These are phyloP conservation scores for Esox masquinongy DNA, from an alignment of 2,797 vertebrate species.

Conservation along the genomic window DNA sequence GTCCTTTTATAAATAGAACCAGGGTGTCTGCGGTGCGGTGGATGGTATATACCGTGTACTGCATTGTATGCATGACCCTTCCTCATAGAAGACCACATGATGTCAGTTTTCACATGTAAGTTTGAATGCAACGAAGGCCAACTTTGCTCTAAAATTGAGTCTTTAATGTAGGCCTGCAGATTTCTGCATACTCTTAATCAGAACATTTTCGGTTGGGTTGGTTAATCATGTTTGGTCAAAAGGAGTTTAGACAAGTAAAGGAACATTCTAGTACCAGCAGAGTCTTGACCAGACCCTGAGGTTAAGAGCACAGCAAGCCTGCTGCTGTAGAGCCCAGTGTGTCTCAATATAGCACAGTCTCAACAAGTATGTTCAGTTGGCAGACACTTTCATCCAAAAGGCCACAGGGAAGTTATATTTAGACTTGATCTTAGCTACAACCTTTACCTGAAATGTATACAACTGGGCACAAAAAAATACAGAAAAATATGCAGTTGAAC, in stretches of 20 bases:
- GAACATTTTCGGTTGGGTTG: background rate
- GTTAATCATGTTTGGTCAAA: background rate
- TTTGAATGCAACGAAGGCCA: background rate
- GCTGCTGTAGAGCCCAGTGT: background rate
- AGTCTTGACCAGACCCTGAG: background rate
- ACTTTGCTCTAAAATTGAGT: background rate
- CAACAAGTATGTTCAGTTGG: no score
- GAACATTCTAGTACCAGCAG: background rate
- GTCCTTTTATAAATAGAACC: conserved; percentile 69
- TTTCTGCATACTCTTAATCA: background rate
- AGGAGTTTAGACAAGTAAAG: background rate
- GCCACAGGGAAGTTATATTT: background rate
- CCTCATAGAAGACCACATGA: conserved; percentile 31
- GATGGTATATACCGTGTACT: conserved; percentile 37
- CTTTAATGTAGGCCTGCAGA: background rate
- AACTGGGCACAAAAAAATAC: background rate
- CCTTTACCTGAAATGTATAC: background rate
- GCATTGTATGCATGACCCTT: conserved; percentile 30
- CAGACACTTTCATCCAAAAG: no score
- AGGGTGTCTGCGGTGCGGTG: conserved; percentile 23
- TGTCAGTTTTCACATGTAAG: conserved; percentile 12
- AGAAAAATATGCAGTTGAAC: background rate
- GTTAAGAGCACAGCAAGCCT: background rate
- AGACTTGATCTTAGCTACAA: background rate
- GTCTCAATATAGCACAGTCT: background rate